Percentiles rank a stretch among this genome's conserved stretches.
These are phyloP conservation scores for Lasioglossum oenotherae DNA, from an alignment of 2,888 invertebrate species.

Conservation along the genomic window DNA sequence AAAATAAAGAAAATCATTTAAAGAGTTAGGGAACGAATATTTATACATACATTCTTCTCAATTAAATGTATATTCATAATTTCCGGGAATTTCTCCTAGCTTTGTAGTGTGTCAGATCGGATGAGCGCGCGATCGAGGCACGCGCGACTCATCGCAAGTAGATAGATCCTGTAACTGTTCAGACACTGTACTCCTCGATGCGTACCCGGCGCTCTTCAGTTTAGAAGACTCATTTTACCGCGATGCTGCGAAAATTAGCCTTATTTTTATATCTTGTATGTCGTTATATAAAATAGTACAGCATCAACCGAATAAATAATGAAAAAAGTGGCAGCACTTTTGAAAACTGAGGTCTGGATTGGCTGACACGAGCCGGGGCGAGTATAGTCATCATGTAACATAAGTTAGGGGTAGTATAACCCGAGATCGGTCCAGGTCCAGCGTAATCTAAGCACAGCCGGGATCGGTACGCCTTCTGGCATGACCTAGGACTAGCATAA, in stretches of 20 bases:
- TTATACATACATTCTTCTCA: no score
- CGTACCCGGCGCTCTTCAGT: neutral
- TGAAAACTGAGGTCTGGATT: neutral
- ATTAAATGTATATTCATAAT: no score
- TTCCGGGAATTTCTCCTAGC: neutral
- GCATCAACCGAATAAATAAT: neutral
- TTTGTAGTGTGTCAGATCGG: neutral
- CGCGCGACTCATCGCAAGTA: neutral
- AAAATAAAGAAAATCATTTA: no score
- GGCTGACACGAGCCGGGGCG: neutral
- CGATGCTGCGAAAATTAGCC: neutral
- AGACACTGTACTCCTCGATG: neutral
- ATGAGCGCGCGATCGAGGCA: neutral
- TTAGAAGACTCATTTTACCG: neutral
- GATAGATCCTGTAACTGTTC: neutral
- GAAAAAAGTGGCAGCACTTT: neutral
- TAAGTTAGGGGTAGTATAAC: slow-evolving; percentile 20
- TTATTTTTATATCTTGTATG: neutral
- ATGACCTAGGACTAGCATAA: slow-evolving; percentile 50
- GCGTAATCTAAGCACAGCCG: slow-evolving; percentile 19
- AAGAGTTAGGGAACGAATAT: no score
- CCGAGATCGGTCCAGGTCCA: slow-evolving; percentile 8
- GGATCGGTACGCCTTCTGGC: slow-evolving; percentile 22
- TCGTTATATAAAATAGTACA: neutral
- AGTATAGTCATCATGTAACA: neutral